Conservation (phyloP, 2,113 vertebrate species). For the Datnioides undecimradiatus region DNA sequence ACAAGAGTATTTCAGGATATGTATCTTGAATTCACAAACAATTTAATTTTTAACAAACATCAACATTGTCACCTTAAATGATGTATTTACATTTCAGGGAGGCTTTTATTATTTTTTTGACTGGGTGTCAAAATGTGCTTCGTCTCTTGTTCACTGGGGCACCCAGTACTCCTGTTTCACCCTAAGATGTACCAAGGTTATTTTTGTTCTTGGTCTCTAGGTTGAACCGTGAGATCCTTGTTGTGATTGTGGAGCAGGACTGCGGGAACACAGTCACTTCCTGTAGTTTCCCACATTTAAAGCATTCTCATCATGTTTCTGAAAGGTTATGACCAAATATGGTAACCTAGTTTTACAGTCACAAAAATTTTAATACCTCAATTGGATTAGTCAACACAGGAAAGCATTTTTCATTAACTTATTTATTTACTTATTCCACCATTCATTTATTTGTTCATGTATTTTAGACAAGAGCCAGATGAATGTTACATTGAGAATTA, state of each 20-base stretch:
- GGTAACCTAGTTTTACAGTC: not conserved
- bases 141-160: not conserved
- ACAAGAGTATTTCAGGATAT: not conserved
- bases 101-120: not conserved
- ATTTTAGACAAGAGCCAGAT: not conserved
- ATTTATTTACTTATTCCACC: no score
- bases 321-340: slow-evolving; percentile 19
- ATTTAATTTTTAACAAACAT: not conserved
- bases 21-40: not conserved
- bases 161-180: slow-evolving; percentile 57
- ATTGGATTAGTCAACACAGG: not conserved
- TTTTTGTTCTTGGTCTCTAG: slow-evolving; percentile 57
- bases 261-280: slow-evolving; percentile 4
- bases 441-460: not conserved
- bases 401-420: not conserved
- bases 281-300: slow-evolving; percentile 20
- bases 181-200: slow-evolving; percentile 55
- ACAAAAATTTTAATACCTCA: not conserved
- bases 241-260: slow-evolving; percentile 35
- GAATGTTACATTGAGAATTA: slow-evolving; percentile 1
- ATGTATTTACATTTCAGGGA: not conserved
- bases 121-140: slow-evolving; percentile 13
- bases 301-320: slow-evolving; percentile 19
- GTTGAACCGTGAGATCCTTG: slow-evolving; percentile 42
- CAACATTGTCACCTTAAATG: not conserved